Evolutionary conservation across 1,140 invertebrate genomes (phyloP).

Genomic region (Kradibia gibbosae): DNA sequence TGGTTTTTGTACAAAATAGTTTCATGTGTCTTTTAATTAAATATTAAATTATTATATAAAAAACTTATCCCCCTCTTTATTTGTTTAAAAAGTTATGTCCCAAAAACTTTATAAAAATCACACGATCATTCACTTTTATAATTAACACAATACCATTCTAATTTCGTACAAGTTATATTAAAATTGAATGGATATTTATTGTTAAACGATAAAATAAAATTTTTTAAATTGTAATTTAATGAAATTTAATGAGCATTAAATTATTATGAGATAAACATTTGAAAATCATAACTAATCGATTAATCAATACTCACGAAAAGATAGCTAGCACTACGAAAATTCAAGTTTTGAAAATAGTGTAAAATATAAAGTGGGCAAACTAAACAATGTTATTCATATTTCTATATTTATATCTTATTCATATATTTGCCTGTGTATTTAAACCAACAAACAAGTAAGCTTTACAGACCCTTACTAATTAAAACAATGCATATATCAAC

Average conservation of each 20-base stretch:
- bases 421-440: background rate
- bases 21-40: too few relatives aligned
- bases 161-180: too few relatives aligned
- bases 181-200: too few relatives aligned
- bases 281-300: slow-evolving; percentile 8
- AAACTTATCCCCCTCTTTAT: too few relatives aligned
- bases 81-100: too few relatives aligned
- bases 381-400: background rate
- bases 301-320: background rate
- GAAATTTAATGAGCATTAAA: background rate
- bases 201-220: too few relatives aligned
- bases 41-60: too few relatives aligned
- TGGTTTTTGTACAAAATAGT: too few relatives aligned
- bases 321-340: background rate
- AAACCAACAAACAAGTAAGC: background rate
- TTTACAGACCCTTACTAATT: background rate
- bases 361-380: background rate
- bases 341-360: background rate
- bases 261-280: background rate
- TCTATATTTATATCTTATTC: background rate
- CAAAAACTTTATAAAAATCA: too few relatives aligned
- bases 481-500: background rate
- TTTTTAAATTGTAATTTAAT: background rate
- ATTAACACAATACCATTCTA: too few relatives aligned
- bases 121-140: too few relatives aligned